phyloP scores from a whole-genome alignment of 2,888 invertebrate genomes.

The Diploptera punctata region DNA sequence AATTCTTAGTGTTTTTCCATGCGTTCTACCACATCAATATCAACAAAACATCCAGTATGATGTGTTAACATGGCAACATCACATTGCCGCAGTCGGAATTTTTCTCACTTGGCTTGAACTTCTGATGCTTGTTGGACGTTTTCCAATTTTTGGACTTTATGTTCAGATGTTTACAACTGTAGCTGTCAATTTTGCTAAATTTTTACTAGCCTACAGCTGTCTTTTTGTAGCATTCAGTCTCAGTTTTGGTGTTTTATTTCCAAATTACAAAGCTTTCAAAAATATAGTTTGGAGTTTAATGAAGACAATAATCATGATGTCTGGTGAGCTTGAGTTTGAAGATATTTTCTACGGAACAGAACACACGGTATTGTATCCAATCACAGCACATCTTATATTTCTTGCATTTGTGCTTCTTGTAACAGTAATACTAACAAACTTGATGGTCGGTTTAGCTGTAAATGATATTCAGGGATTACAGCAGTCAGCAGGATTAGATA shows the following conservation, averaged over 20 bases:
- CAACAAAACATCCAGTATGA: constrained; percentile 45
- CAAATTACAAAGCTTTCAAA: constrained; percentile 74
- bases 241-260: constrained; percentile 82
- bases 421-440: constrained; percentile 81
- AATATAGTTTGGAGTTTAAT: constrained; percentile 69
- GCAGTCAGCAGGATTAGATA: constrained; percentile 70
- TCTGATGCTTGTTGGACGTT: constrained; percentile 85
- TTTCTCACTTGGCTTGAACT: constrained; percentile 83
- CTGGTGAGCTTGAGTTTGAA: constrained; percentile 84
- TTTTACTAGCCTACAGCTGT: constrained; percentile 80
- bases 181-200: constrained; percentile 81
- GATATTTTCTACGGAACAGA: constrained; percentile 75
- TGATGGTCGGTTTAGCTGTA: constrained; percentile 84
- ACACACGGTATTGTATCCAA: constrained; percentile 64
- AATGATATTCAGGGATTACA: constrained; percentile 75
- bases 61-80: constrained; percentile 73
- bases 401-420: constrained; percentile 78
- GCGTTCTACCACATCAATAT: constrained; percentile 48
- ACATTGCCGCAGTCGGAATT: constrained; percentile 79
- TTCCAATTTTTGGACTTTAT: constrained; percentile 85
- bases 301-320: constrained; percentile 89
- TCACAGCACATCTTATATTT: constrained; percentile 78
- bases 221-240: constrained; percentile 80
- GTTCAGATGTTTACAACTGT: constrained; percentile 89
- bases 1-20: constrained; percentile 72